Conservation (phyloP, 1,140 invertebrate species). For the Drosophila asahinai region DNA sequence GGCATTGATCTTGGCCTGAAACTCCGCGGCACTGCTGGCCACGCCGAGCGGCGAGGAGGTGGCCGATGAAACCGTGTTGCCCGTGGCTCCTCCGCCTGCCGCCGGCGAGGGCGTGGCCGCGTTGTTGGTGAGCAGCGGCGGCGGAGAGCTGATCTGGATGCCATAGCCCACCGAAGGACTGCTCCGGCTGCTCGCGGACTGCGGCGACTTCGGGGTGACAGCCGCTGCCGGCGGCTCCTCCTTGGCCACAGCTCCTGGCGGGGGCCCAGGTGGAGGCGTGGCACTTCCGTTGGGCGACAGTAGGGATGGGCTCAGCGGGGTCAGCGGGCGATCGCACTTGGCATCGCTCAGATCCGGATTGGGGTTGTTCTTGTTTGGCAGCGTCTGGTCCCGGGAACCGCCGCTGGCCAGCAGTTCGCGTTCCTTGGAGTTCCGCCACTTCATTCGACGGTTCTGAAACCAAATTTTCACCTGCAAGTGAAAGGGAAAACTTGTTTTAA, state of each 20-base stretch:
- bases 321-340: slow-evolving; percentile 89
- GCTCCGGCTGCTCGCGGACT: slow-evolving; percentile 59
- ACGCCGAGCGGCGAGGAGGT: slow-evolving; percentile 66
- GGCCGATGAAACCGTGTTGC: slow-evolving; percentile 57
- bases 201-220: slow-evolving; percentile 58
- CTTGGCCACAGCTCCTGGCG: slow-evolving; percentile 44
- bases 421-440: slow-evolving; percentile 99
- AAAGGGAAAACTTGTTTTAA: slow-evolving; percentile 32
- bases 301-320: slow-evolving; percentile 85
- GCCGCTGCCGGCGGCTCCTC: slow-evolving; percentile 57
- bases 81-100: slow-evolving; percentile 29
- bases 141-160: slow-evolving; percentile 76
- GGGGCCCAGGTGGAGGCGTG: slow-evolving; percentile 46
- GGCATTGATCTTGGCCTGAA: slow-evolving; percentile 83
- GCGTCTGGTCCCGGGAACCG: slow-evolving; percentile 96
- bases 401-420: slow-evolving; percentile 96
- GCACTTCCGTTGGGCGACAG: slow-evolving; percentile 73
- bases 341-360: slow-evolving; percentile 98
- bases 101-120: slow-evolving; percentile 47
- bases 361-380: slow-evolving; percentile 98
- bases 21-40: slow-evolving; percentile 55
- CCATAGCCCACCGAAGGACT: slow-evolving; percentile 49
- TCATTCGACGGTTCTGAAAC: slow-evolving; percentile 98
- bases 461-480: slow-evolving; percentile 96
- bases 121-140: slow-evolving; percentile 69